Evolutionary conservation across 2,797 vertebrate genomes (phyloP).

Genomic region (Acanthornis magna): DNA sequence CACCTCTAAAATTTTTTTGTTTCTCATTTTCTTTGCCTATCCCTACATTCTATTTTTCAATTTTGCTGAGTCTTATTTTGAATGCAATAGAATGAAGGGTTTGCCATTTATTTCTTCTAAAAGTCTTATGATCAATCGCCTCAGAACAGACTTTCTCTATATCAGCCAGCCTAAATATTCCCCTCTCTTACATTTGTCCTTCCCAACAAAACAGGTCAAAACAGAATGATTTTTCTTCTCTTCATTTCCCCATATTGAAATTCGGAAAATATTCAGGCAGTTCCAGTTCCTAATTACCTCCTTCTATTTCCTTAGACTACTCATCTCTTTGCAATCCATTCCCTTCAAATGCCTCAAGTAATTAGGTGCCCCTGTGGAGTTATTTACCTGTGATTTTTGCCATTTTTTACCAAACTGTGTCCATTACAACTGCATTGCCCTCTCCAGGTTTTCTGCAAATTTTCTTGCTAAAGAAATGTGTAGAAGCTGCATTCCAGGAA

Average conservation of each 20-base stretch:
- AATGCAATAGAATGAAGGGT: not conserved
- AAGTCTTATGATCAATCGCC: not conserved
- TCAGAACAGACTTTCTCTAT: not conserved
- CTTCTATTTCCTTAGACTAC: slow-evolving; percentile 11
- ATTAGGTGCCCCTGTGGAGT: not conserved
- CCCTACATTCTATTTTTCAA: not conserved
- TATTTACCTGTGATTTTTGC: not conserved
- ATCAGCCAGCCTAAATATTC: not conserved
- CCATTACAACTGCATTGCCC: not conserved
- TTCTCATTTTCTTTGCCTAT: not conserved
- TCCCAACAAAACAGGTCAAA: not conserved
- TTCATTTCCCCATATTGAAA: not conserved
- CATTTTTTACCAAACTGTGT: not conserved
- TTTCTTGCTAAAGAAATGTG: not conserved
- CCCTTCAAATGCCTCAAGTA: not conserved
- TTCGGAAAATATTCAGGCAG: not conserved
- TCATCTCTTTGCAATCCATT: not conserved
- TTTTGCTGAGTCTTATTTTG: not conserved
- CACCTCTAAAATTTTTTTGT: not conserved
- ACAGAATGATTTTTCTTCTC: not conserved
- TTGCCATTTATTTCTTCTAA: not conserved
- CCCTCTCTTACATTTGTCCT: not conserved
- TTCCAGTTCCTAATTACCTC: not conserved
- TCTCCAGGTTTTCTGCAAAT: not conserved
- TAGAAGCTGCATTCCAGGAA: not conserved